Evolutionary conservation across 2,888 invertebrate genomes (phyloP).

Genomic region (Lysandra coridon): DNA sequence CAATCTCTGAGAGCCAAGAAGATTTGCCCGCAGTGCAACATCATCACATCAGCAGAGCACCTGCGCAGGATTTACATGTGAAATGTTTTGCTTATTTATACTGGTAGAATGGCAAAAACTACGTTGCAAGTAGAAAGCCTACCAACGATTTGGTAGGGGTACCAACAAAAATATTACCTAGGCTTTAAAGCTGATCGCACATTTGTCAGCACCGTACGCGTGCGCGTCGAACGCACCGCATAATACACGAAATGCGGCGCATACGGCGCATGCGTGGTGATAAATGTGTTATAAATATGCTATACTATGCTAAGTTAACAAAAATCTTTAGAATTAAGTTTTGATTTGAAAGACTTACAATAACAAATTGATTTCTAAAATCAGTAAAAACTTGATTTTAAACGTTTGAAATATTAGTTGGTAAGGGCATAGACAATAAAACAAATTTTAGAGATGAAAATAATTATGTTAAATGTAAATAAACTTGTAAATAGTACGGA

Average conservation of each 20-base stretch:
- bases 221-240: too few relatives aligned
- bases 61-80: constrained; percentile 94
- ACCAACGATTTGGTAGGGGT: not conserved
- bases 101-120: not conserved
- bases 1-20: constrained; percentile 91
- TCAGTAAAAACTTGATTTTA: not conserved
- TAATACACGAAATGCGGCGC: too few relatives aligned
- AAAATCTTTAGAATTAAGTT: not conserved
- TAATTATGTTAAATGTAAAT: not conserved
- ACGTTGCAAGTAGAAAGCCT: not conserved
- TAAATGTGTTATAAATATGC: not conserved
- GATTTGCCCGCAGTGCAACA: constrained; percentile 96
- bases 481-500: not conserved
- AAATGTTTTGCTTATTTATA: constrained; percentile 34
- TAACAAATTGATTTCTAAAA: not conserved
- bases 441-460: not conserved
- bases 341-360: not conserved
- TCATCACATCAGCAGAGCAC: constrained; percentile 93
- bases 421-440: constrained; percentile 17
- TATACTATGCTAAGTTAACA: not conserved
- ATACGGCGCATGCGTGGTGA: too few relatives aligned
- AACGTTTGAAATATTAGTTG: not conserved
- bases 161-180: not conserved
- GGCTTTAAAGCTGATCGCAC: too few relatives aligned
- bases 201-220: too few relatives aligned